phyloP scores from a whole-genome alignment of 2,113 vertebrate genomes.

The Rhabdornis inornatus region DNA sequence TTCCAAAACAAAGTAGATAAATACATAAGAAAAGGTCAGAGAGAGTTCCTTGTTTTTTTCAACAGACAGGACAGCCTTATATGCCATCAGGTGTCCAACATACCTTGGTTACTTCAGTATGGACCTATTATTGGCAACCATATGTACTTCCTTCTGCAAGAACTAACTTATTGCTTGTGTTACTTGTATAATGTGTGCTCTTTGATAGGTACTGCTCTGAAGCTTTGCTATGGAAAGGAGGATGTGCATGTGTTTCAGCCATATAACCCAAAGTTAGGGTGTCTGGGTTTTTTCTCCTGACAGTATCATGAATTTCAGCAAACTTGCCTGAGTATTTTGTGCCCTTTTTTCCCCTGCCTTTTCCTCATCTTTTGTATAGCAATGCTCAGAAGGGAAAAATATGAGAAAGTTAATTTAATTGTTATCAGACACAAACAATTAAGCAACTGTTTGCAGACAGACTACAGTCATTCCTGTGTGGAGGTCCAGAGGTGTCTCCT shows the following conservation, averaged over 20 bases:
- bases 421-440: neutral
- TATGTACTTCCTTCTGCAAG: neutral
- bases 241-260: neutral
- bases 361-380: neutral
- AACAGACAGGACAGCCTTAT: neutral
- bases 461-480: neutral
- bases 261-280: neutral
- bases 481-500: neutral
- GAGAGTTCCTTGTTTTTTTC: neutral
- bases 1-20: neutral
- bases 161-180: neutral
- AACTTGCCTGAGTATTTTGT: neutral
- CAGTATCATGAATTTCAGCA: neutral
- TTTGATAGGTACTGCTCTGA: neutral
- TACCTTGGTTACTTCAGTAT: neutral
- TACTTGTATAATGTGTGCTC: neutral
- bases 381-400: neutral
- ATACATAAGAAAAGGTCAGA: neutral
- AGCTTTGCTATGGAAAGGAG: neutral
- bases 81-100: neutral
- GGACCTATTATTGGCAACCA: neutral
- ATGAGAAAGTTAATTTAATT: neutral
- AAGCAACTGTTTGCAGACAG: neutral
- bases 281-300: neutral
- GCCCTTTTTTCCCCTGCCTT: rapidly evolving